phyloP scores from a whole-genome alignment of 2,888 invertebrate species.

The Chrysolina haemoptera region DNA sequence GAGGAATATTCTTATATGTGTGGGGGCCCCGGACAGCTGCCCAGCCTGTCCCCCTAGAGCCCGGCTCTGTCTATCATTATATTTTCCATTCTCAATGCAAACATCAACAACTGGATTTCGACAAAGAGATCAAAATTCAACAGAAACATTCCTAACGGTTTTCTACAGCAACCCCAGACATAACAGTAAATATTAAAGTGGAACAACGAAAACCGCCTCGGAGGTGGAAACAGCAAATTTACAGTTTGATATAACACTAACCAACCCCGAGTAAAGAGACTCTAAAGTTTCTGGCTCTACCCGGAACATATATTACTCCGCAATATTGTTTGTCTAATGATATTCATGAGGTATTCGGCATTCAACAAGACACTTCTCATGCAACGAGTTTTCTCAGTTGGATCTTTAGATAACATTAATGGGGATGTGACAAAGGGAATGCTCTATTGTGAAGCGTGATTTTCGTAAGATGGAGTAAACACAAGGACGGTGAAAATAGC shows the following conservation, averaged over 20 bases:
- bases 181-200: background rate
- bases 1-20: no score
- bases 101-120: no score
- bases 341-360: conserved; percentile 49
- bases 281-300: conserved; percentile 1
- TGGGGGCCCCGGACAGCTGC: no score
- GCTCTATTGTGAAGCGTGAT: conserved; percentile 1
- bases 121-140: no score
- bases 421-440: conserved; percentile 28
- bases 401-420: conserved; percentile 41
- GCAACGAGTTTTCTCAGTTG: conserved; percentile 44
- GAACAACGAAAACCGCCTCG: background rate
- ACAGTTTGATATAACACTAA: conserved; percentile 12
- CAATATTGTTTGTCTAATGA: conserved; percentile 48
- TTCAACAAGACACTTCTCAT: conserved; percentile 42
- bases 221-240: conserved; percentile 3
- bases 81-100: no score
- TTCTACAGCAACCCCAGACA: background rate
- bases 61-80: no score
- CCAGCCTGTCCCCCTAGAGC: no score
- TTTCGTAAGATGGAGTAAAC: background rate
- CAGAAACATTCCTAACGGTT: no score
- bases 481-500: no score
- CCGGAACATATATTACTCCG: conserved; percentile 39
- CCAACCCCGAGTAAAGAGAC: conserved; percentile 4